phyloP scores from a whole-genome alignment of 2,113 vertebrate genomes.

The Dryoscopus gambensis region DNA sequence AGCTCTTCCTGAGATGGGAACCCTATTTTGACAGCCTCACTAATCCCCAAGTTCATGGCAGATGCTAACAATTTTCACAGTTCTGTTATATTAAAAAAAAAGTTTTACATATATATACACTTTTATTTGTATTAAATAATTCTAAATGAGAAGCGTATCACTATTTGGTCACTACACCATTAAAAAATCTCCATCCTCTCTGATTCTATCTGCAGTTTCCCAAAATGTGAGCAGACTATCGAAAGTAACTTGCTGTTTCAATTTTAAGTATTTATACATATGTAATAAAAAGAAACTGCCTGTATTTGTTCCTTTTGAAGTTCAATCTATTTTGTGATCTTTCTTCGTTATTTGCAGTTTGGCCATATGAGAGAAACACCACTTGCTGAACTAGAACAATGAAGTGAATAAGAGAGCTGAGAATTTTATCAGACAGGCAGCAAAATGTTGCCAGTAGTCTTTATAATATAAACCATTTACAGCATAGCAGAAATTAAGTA shows the following conservation, averaged over 20 bases:
- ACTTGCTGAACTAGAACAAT: background rate
- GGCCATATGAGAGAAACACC: background rate
- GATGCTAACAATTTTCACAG: background rate
- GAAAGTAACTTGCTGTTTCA: background rate
- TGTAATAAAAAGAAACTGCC: background rate
- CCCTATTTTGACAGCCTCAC: background rate
- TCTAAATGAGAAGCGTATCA: background rate
- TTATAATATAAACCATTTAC: background rate
- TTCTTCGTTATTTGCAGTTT: constrained; percentile 21
- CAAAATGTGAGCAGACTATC: background rate
- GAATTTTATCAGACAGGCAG: background rate
- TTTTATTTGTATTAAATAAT: background rate
- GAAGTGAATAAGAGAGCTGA: background rate
- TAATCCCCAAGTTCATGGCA: background rate
- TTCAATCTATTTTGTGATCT: background rate
- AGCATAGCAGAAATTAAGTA: background rate
- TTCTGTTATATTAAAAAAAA: background rate
- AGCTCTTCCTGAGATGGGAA: background rate
- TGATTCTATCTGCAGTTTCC: background rate
- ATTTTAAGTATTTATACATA: background rate
- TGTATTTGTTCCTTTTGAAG: background rate
- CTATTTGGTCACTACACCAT: background rate
- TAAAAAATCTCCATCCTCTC: background rate
- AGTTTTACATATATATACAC: background rate
- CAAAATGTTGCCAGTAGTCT: background rate